phyloP scores from a whole-genome alignment of 2,113 vertebrate species.

The Neodon shergylaensis region DNA sequence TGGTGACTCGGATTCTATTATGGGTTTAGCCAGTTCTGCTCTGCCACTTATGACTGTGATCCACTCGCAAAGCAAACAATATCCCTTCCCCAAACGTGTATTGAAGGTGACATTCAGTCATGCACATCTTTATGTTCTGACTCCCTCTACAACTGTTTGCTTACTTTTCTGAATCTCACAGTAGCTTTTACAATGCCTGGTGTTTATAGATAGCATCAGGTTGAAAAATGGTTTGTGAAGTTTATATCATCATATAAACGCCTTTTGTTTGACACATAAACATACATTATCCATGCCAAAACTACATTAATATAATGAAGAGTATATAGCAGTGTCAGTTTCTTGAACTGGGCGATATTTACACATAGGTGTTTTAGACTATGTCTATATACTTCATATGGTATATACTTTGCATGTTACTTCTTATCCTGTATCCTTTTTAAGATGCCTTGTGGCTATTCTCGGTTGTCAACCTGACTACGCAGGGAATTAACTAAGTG shows the following conservation, averaged over 20 bases:
- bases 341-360: neutral
- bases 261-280: conserved; percentile 51
- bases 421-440: neutral
- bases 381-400: neutral
- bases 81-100: neutral
- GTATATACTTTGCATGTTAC: neutral
- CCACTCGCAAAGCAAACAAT: neutral
- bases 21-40: neutral
- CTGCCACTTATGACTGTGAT: neutral
- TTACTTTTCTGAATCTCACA: neutral
- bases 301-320: neutral
- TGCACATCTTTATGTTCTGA: neutral
- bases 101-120: neutral
- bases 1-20: neutral
- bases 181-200: neutral
- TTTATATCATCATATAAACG: neutral
- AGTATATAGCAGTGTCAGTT: neutral
- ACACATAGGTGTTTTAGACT: neutral
- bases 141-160: neutral
- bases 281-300: neutral
- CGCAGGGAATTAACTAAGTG: neutral
- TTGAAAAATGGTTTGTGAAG: neutral
- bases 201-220: conserved; percentile 1
- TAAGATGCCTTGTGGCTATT: neutral
- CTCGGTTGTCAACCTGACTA: neutral